These are phyloP conservation scores for Tragelaphus imberbis DNA, from an alignment of 2,113 vertebrate species.

Conservation along the genomic window DNA sequence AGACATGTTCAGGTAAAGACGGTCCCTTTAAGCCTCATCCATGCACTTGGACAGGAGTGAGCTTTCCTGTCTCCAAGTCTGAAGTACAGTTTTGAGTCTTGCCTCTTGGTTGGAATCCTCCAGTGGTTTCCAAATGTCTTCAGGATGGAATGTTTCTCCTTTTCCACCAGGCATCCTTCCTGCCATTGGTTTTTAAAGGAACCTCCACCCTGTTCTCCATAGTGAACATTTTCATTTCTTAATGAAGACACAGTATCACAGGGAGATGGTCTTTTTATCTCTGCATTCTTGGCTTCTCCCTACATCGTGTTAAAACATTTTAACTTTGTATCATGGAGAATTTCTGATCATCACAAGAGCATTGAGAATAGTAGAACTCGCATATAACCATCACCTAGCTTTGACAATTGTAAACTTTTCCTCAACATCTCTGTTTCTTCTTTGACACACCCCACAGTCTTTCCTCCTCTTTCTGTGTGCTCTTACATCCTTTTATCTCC, in stretches of 20 bases:
- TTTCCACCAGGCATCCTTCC: neutral
- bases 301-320: neutral
- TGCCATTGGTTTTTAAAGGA: neutral
- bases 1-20: constrained; percentile 84
- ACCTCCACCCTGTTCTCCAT: neutral
- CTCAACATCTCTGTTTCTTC: neutral
- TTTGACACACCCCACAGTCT: neutral
- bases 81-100: neutral
- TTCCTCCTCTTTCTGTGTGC: neutral
- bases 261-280: neutral
- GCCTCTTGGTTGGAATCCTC: neutral
- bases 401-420: neutral
- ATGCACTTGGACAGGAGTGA: neutral
- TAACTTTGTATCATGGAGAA: neutral
- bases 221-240: neutral
- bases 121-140: neutral
- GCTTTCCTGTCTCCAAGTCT: neutral
- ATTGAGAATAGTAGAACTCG: neutral
- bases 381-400: neutral
- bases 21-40: neutral
- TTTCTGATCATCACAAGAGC: neutral
- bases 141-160: neutral
- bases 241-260: neutral
- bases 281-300: neutral
- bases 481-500: neutral